Conservation (phyloP, 1,140 invertebrate species). For the Drosophila orosa region DNA sequence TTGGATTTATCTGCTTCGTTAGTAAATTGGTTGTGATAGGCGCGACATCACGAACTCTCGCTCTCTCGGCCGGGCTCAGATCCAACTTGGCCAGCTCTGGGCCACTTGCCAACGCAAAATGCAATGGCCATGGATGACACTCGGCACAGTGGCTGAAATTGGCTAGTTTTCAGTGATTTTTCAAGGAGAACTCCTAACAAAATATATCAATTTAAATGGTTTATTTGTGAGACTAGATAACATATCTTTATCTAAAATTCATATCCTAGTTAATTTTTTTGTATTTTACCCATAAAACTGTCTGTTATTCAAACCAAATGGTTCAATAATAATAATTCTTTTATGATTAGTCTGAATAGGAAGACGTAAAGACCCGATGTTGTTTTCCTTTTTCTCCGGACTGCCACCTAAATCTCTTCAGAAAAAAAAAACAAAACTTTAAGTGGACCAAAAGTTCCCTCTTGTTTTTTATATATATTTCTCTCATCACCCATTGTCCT, state of each 20-base stretch:
- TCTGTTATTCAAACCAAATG: conserved; percentile 1
- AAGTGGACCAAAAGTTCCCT: conserved; percentile 5
- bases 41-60: conserved; percentile 59
- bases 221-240: background rate
- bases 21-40: conserved; percentile 83
- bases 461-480: conserved; percentile 6
- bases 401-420: conserved; percentile 1
- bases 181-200: too few relatives aligned
- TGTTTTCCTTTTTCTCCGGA: background rate
- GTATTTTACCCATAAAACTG: background rate
- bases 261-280: background rate
- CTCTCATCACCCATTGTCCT: conserved; percentile 25
- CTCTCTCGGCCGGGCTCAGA: conserved; percentile 33
- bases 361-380: background rate
- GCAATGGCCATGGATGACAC: conserved; percentile 48
- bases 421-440: background rate
- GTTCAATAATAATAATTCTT: conserved; percentile 2
- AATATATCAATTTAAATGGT: background rate
- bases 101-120: conserved; percentile 56
- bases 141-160: conserved; percentile 20
- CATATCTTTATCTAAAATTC: rapidly evolving
- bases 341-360: conserved; percentile 5
- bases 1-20: conserved; percentile 83
- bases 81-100: conserved; percentile 44
- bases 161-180: background rate